A percentile compares a stretch with the other conserved stretches of the same genome.
Evolutionary conservation across 2,113 vertebrate species (phyloP).

Genomic region (Thunnus thynnus): DNA sequence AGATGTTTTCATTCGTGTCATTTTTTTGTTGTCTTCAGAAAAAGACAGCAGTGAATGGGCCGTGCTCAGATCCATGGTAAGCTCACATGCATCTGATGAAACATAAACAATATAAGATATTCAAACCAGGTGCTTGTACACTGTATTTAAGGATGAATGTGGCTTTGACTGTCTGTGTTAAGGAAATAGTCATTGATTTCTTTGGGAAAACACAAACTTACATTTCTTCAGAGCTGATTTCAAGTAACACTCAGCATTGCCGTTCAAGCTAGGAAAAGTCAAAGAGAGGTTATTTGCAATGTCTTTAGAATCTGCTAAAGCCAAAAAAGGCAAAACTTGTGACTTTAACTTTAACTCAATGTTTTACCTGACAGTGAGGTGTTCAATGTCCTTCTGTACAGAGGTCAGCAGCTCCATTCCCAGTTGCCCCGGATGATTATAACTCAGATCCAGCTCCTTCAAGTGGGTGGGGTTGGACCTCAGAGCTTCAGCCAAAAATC

Average conservation of each 20-base stretch:
- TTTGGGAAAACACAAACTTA: neutral
- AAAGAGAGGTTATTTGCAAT: neutral
- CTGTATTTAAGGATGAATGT: too few relatives aligned
- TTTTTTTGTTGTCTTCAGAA: conserved; percentile 20
- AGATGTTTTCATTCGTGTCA: conserved; percentile 7
- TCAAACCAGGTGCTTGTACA: neutral
- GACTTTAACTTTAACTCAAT: neutral
- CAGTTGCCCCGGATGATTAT: conserved; percentile 22
- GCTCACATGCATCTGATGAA: conserved; percentile 31
- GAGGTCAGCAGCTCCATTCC: conserved; percentile 26
- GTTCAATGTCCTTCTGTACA: neutral
- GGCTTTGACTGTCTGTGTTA: neutral
- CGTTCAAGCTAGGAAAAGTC: neutral
- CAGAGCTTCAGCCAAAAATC: neutral
- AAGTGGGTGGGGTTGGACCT: conserved; percentile 12
- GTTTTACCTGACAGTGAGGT: conserved; percentile 34
- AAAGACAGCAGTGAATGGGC: conserved; percentile 34
- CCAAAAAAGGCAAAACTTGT: neutral
- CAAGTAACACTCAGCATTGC: conserved; percentile 35
- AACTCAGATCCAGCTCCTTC: conserved; percentile 49
- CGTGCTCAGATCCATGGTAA: conserved; percentile 40
- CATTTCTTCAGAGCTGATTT: conserved; percentile 57
- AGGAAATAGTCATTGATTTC: neutral
- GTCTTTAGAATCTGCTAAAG: neutral
- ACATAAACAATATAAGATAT: neutral